A percentile compares a stretch with the other conserved stretches of the same genome.
Conservation (phyloP, 1,140 invertebrate species). For the Solenopsis fugax region DNA sequence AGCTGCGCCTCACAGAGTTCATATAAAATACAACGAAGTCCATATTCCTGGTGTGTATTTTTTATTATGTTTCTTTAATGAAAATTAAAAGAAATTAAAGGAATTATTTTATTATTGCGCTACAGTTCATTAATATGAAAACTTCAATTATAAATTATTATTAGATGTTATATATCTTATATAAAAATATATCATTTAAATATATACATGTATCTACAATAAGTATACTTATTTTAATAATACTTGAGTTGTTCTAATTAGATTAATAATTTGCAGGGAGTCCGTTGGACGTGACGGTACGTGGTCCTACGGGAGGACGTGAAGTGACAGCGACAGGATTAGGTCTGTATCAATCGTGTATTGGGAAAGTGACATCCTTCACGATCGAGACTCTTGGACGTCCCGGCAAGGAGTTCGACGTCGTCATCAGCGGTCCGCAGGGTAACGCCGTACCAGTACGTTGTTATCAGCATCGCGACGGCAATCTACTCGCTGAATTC, state of each 20-base stretch:
- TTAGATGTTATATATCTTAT: not conserved
- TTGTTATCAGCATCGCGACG: constrained; percentile 98
- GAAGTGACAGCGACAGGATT: constrained; percentile 93
- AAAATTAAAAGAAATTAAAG: too few relatives aligned
- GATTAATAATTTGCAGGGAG: constrained; percentile 87
- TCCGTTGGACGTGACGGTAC: constrained; percentile 97
- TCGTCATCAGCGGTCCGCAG: constrained; percentile 95
- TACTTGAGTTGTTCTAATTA: not conserved
- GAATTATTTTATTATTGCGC: not conserved
- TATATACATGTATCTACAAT: not conserved
- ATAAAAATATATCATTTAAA: not conserved
- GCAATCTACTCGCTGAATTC: constrained; percentile 96
- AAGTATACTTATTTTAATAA: not conserved
- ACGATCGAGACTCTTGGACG: constrained; percentile 95
- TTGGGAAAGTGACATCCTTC: constrained; percentile 94
- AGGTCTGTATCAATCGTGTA: constrained; percentile 93
- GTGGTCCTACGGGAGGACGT: constrained; percentile 98
- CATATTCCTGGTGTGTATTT: constrained; percentile 82
- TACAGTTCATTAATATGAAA: not conserved
- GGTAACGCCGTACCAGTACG: constrained; percentile 96
- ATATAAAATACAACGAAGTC: constrained; percentile 85
- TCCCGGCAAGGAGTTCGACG: constrained; percentile 95
- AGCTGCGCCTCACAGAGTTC: constrained; percentile 93
- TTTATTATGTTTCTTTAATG: not conserved
- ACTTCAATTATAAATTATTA: not conserved